These are phyloP conservation scores for Epinephelus coioides DNA, from an alignment of 2,797 vertebrate genomes.

Conservation along the genomic window DNA sequence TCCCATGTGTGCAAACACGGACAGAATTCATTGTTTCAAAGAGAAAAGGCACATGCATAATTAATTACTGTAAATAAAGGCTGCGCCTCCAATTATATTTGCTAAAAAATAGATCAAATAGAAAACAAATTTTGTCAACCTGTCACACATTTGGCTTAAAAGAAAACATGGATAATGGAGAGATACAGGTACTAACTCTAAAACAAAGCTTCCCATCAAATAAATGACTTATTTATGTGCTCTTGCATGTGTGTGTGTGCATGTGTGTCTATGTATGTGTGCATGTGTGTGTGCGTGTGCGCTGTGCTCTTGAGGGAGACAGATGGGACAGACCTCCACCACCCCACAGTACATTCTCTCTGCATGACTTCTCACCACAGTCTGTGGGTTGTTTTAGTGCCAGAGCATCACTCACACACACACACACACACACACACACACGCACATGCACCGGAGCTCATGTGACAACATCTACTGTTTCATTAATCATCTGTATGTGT, in stretches of 20 bases:
- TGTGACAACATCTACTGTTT: slow-evolving; percentile 66
- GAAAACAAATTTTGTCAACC: slow-evolving; percentile 47
- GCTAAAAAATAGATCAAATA: slow-evolving; percentile 62
- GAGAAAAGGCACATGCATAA: slow-evolving; percentile 54
- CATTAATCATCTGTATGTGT: slow-evolving; percentile 82
- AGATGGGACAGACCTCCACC: slow-evolving; percentile 75
- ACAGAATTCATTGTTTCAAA: slow-evolving; percentile 62
- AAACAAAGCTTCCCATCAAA: slow-evolving; percentile 37
- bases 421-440: slow-evolving; percentile 34
- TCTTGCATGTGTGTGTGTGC: neutral
- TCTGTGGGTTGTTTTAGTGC: slow-evolving; percentile 64
- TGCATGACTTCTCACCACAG: slow-evolving; percentile 70
- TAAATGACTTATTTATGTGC: neutral
- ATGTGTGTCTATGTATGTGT: neutral
- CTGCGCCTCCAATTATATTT: slow-evolving; percentile 61
- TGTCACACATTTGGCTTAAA: slow-evolving; percentile 39
- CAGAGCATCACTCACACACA: slow-evolving; percentile 48
- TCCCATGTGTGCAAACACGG: slow-evolving; percentile 55
- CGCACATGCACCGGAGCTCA: slow-evolving; percentile 38
- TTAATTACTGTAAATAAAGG: slow-evolving; percentile 68
- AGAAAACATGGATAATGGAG: slow-evolving; percentile 19
- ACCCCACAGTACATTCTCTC: slow-evolving; percentile 64
- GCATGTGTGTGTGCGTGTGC: neutral
- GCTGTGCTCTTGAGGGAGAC: slow-evolving; percentile 58
- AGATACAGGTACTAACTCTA: slow-evolving; percentile 20